A percentile compares a stretch with the other conserved stretches of the same genome.
Evolutionary conservation across 2,113 vertebrate species (phyloP).

Genomic region (Centropristis striata): DNA sequence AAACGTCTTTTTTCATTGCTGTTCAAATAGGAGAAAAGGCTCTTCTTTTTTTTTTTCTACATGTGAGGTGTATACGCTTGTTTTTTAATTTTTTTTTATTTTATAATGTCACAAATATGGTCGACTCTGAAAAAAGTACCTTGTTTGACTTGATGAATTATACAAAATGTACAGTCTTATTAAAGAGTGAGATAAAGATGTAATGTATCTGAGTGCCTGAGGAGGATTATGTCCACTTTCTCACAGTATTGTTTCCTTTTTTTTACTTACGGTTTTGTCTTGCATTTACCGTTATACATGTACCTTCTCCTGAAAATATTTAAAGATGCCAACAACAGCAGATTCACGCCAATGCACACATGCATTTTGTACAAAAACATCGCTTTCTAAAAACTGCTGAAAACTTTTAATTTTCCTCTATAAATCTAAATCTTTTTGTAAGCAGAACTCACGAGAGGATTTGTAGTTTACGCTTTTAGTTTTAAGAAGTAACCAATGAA

Average conservation of each 20-base stretch:
- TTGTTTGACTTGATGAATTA: slow-evolving; percentile 75
- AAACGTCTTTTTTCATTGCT: slow-evolving; percentile 94
- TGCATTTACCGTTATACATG: slow-evolving; percentile 38
- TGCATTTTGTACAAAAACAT: slow-evolving; percentile 46
- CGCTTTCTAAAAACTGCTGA: slow-evolving; percentile 28
- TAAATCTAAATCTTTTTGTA: slow-evolving; percentile 24
- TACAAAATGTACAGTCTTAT: slow-evolving; percentile 79
- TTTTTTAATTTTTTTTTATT: slow-evolving; percentile 74
- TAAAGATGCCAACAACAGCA: slow-evolving; percentile 42
- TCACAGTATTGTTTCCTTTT: slow-evolving; percentile 59
- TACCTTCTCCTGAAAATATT: slow-evolving; percentile 31
- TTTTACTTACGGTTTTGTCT: slow-evolving; percentile 26
- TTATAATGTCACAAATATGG: slow-evolving; percentile 65
- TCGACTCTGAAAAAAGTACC: slow-evolving; percentile 55
- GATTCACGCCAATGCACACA: background rate
- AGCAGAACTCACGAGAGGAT: background rate
- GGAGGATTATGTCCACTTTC: slow-evolving; percentile 59
- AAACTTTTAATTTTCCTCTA: slow-evolving; percentile 36
- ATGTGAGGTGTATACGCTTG: slow-evolving; percentile 87
- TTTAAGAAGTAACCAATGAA: slow-evolving; percentile 10
- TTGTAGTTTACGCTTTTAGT: slow-evolving; percentile 21
- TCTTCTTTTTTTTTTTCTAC: slow-evolving; percentile 91
- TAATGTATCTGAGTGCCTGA: slow-evolving; percentile 75
- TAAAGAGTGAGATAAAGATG: slow-evolving; percentile 62
- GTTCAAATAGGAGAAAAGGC: slow-evolving; percentile 90